A percentile compares a stretch with the other conserved stretches of the same genome.
Conservation (phyloP, 2,797 vertebrate genomes). For the Dryobates pubescens region DNA sequence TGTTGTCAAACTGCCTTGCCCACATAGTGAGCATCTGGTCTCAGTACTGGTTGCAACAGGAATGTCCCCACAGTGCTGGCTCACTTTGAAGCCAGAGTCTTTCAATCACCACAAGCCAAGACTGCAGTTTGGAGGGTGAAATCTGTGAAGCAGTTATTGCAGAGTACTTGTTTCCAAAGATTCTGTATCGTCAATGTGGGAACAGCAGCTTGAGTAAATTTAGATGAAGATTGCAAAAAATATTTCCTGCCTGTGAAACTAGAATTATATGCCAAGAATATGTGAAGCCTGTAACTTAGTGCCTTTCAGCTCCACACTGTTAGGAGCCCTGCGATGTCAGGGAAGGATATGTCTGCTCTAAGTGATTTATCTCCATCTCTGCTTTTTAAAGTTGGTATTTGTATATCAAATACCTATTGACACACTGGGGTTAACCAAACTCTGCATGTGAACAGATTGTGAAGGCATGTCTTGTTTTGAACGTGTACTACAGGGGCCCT, state of each 20-base stretch:
- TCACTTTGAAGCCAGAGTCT: neutral
- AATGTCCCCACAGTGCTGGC: neutral
- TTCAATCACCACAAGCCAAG: neutral
- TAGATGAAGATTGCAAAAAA: conserved; percentile 26
- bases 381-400: neutral
- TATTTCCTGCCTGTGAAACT: neutral
- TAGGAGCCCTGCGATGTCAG: neutral
- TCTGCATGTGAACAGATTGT: neutral
- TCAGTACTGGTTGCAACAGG: neutral
- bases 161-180: neutral
- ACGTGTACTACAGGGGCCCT: fast-evolving
- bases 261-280: neutral
- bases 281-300: neutral
- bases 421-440: fast-evolving
- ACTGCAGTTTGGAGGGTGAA: neutral
- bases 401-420: neutral
- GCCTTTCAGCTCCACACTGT: neutral
- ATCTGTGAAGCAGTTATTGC: neutral
- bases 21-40: fast-evolving
- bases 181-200: neutral
- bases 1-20: neutral
- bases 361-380: neutral
- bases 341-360: neutral
- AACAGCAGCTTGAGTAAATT: conserved; percentile 1
- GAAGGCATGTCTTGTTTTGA: neutral